A percentile compares a stretch with the other conserved stretches of the same genome.
phyloP scores from a whole-genome alignment of 2,113 vertebrate species.

The Chloebia gouldiae region DNA sequence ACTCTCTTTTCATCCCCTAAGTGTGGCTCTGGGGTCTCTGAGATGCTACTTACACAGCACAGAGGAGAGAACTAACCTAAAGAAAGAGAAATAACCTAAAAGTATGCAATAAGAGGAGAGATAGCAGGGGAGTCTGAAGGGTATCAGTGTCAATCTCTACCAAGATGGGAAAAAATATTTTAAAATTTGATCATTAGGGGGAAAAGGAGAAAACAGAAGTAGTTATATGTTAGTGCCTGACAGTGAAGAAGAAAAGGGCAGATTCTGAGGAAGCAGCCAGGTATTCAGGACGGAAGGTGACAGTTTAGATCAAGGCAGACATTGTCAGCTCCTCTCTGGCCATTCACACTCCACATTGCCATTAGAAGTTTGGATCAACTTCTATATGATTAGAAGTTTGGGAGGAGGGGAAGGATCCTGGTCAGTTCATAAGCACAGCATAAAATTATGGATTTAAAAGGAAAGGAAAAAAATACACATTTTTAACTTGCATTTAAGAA shows the following conservation, averaged over 20 bases:
- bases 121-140: not conserved
- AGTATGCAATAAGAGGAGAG: not conserved
- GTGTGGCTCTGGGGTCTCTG: not conserved
- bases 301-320: not conserved
- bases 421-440: not conserved
- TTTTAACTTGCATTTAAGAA: not conserved
- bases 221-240: not conserved
- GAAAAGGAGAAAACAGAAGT: not conserved
- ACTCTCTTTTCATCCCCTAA: not conserved
- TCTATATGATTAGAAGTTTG: not conserved
- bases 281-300: not conserved
- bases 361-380: not conserved
- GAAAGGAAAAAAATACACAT: not conserved
- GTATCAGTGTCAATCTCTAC: not conserved
- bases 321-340: not conserved
- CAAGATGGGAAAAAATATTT: not conserved
- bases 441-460: not conserved
- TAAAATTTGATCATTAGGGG: not conserved
- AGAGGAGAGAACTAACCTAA: not conserved
- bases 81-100: not conserved
- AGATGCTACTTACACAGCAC: not conserved
- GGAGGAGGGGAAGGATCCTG: not conserved
- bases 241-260: not conserved
- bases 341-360: fast-evolving
- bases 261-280: not conserved